Evolutionary conservation across 53 echinoderm and acorn worm genomes (phyloP).

Genomic region (Temnopleurus reevesii): DNA sequence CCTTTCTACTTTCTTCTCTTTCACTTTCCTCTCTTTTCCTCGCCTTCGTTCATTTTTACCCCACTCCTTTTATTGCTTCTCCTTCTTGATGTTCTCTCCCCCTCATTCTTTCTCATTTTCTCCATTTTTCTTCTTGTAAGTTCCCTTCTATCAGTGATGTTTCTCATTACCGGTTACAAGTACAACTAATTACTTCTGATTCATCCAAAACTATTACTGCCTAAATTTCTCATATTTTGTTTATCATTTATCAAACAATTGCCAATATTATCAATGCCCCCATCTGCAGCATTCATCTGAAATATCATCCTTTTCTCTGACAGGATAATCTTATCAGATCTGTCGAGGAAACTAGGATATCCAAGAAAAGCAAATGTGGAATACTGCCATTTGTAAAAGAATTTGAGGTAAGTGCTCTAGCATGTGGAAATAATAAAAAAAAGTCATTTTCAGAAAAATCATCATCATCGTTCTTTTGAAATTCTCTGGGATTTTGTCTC

Average conservation of each 20-base stretch:
- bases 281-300: no score
- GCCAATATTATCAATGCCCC: no score
- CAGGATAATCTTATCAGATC: conserved; percentile 83
- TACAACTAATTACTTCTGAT: no score
- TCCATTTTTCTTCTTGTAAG: not conserved
- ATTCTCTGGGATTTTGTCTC: no score
- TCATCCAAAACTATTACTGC: no score
- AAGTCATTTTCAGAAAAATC: no score
- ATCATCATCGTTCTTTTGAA: no score
- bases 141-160: not conserved
- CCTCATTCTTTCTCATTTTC: not conserved
- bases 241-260: no score
- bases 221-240: no score
- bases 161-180: no score
- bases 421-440: no score
- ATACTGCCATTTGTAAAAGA: conserved; percentile 95
- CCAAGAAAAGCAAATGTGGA: conserved; percentile 95
- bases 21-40: not conserved
- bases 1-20: not conserved
- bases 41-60: not conserved
- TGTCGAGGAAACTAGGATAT: conserved; percentile 84
- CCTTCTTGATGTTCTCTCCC: not conserved
- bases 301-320: not conserved
- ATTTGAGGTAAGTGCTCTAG: conserved; percentile 82
- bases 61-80: not conserved